Evolutionary conservation across 2,113 vertebrate species (phyloP), one percentile per base, ranked within the genome.

Genomic region (Microtus ochrogaster): DNA sequence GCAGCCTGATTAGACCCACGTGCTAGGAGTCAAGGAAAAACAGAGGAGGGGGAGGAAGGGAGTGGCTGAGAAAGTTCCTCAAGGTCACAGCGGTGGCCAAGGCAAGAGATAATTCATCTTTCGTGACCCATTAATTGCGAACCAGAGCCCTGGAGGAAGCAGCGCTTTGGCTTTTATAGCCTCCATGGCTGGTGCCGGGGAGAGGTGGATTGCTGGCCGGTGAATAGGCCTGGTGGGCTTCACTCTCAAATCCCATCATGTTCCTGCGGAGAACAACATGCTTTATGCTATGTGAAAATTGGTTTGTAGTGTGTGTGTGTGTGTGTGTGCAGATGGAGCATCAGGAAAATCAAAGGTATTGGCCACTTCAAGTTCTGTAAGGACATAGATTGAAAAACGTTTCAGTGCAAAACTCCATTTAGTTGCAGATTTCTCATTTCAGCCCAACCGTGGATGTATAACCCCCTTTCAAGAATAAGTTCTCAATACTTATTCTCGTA

Each of bases 221-320:
- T 21, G 44, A 95, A 49, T 47, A 90, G 61, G 30, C 33, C 88
- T 81, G 85, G 30, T 91, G 52, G 81, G 49, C 70, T 90, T 89
- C 86, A 72, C 66, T 68, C 10, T 81, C 52, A 94, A 89, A 89
- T 92, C 61, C 82, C 66, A 91, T 97, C 92, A 82, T 55, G n/a
- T 28, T 85, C 89, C 86, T 94, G 66, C 47, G 36, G 94, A 91
- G 93, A 96, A 95, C 49, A 55, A 81, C 47, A 22, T 63, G 73
- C 58, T 81, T 66, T 82, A 41, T 93, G 87, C 79, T 77, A 72
- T 44, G 86, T 91, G 94, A 92, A 92, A 91, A 96, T 78, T 96
- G 78, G 78, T 82, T 96, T 49, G 49, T 26, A 41, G 52, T 30
- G 44, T 74, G 52, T 92, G 52, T 81, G 72, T 88, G 49, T 82